Evolutionary conservation across 2,888 invertebrate species (phyloP), one percentile per base, ranked within the genome.

Genomic region (Dimorphilus gyrociliatus): DNA sequence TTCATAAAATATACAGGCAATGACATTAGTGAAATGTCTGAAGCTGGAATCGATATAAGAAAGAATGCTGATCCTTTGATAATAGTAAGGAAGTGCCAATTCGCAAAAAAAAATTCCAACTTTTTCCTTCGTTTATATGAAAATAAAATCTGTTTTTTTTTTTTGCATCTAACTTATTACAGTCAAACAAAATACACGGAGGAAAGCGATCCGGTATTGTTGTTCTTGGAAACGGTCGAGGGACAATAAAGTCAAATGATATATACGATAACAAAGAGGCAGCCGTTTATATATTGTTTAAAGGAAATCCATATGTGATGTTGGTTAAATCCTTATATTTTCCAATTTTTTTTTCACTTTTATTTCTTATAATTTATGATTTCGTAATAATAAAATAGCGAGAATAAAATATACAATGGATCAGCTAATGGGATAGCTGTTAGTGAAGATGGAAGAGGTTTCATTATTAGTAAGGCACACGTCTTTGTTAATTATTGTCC

Each of bases 161-260:
- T 12, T 12, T n/a, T 25, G 8, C 14, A 12, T 25, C 14, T 25
- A 12, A 10, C n/a, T 25, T 12, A n/a, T 21, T 4, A 4, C 41
- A 55, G 53, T 46, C 47, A 37, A 55, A 55, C 34, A 39, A 48
- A 24, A 52, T 55, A 23, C 55, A 55, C 33, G 53, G 53, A 38
- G 51, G 53, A 14, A 53, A 55, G 39, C 29, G 55, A 28, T 55
- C 53, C n/a, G 55, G 55, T 4, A 41, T 55, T 26, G 53, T 51
- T 19, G 50, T 55, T 4, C 44, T 55, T 18, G 52, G 53, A 23
- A 49, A 49, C 41, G 53, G 52, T 19, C 44, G 48, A 16, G 53
- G 55, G 6, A 51, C 50, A 26, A 50, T 53, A 19, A 45, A 45
- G 28, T 44, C 43, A 32, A 55, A 55, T 37, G 48, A 53, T 34